Conservation (phyloP, 2,888 invertebrate genomes). For the Crepidodera aurea region DNA sequence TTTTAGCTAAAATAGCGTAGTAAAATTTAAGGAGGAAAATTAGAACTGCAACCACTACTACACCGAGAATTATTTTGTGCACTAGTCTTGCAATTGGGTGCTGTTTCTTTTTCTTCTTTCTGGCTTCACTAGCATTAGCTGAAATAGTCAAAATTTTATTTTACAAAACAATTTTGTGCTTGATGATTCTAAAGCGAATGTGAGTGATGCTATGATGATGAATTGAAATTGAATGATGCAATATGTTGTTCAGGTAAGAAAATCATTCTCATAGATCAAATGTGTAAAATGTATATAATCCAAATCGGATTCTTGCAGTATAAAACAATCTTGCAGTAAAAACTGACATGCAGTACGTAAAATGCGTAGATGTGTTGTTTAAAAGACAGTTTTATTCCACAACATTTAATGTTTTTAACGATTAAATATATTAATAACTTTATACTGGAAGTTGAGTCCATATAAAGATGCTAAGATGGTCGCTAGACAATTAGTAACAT, state of each 20-base stretch:
- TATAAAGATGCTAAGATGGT: too few relatives aligned
- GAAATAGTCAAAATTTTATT: conserved; percentile 15
- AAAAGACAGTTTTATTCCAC: too few relatives aligned
- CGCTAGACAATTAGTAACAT: too few relatives aligned
- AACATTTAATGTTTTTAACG: too few relatives aligned
- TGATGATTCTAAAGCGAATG: conserved; percentile 4
- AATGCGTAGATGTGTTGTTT: too few relatives aligned
- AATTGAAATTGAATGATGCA: background rate
- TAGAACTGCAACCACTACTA: conserved; percentile 75
- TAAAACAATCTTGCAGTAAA: too few relatives aligned
- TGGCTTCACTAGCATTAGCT: conserved; percentile 13
- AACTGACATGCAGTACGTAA: too few relatives aligned
- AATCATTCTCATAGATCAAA: background rate
- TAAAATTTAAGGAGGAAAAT: conserved; percentile 74
- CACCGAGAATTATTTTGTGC: conserved; percentile 66
- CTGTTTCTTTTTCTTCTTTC: conserved; percentile 41
- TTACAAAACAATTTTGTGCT: background rate
- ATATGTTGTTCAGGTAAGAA: background rate
- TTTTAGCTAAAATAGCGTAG: conserved; percentile 76
- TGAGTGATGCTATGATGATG: background rate
- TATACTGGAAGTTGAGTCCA: too few relatives aligned
- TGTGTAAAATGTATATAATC: background rate
- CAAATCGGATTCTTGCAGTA: too few relatives aligned
- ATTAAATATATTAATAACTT: too few relatives aligned
- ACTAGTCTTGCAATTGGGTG: conserved; percentile 69